Base-by-base conservation (phyloP, 2,113 vertebrate species). In the Symphodus melops region DNA sequence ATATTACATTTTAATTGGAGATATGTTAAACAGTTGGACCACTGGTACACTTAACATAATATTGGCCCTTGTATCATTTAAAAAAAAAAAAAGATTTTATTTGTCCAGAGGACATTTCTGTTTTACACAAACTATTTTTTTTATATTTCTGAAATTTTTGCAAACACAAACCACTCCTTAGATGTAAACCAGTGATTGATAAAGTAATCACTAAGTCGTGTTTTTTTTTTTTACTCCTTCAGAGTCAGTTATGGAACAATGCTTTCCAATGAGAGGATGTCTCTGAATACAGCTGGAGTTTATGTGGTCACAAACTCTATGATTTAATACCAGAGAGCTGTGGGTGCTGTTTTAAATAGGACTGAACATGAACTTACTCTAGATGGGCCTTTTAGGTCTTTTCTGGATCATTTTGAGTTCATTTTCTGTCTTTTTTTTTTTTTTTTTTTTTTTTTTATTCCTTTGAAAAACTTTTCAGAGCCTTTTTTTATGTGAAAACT, bases 341-440 rank as follows among this genome's bases (percentile, higher is more conserved):
- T 48, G 46, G 17, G 54, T 61, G 65, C 74, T 67, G 52, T 72
- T 82, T 75, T 69, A 68, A 85, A 75, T 39, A 16, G 36, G 14
- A 79, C 57, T 84, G 73, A 86, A 81, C 51, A 85, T 86, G 84
- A 70, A 76, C 36, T 48, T 46, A 60, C 59, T 54, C 60, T 53
- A 63, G 58, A 58, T 66, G 75, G 72, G 54, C 56, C 66, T 82
- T 71, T 87, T 73, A 81, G 46, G 28, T 49, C 46, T 79, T 79
- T 83, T 64, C 46, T 68, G 54, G 72, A 72, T 28, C 6, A 54
- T 79, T 69, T 78, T 70, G 7, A 49, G 28, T 75, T 69, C 13
- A 12, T 67, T 33, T 33, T 6, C 28, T n/a, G n/a, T n/a, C n/a
- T n/a, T n/a, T n/a, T n/a, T n/a, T n/a, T n/a, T n/a, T n/a, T n/a